Evolutionary conservation across 2,888 invertebrate species (phyloP).

Genomic region (Parthenolecanium corni): DNA sequence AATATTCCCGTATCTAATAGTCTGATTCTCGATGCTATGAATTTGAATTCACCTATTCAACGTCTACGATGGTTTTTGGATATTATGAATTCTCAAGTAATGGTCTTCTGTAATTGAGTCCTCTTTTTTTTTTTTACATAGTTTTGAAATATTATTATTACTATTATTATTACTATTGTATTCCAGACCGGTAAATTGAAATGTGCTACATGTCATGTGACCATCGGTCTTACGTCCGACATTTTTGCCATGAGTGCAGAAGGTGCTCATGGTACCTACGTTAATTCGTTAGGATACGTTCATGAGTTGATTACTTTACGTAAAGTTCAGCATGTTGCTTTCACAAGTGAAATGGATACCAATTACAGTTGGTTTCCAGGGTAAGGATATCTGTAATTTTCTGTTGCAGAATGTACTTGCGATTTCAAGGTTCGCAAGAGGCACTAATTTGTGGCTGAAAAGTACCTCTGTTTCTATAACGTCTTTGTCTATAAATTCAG

Average conservation of each 20-base stretch:
- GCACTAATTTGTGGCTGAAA: too few species aligned
- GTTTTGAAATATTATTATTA: neutral
- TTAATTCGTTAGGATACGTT: conserved; percentile 66
- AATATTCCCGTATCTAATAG: conserved; percentile 10
- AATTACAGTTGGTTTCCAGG: conserved; percentile 78
- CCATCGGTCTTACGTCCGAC: conserved; percentile 52
- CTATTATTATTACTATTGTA: conserved; percentile 32
- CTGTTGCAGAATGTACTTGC: neutral
- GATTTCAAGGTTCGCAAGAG: too few species aligned
- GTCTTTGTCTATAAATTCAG: too few species aligned
- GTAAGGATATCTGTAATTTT: conserved; percentile 43
- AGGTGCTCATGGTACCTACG: conserved; percentile 67
- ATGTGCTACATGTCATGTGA: conserved; percentile 45
- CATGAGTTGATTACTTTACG: conserved; percentile 67
- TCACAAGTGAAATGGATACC: conserved; percentile 46
- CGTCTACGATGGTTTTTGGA: conserved; percentile 15
- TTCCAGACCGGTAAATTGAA: conserved; percentile 42
- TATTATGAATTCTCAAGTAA: conserved; percentile 21
- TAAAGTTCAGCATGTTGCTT: conserved; percentile 43
- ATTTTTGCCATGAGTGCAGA: conserved; percentile 71
- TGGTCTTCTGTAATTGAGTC: too few species aligned
- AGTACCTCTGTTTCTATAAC: too few species aligned
- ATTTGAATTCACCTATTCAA: conserved; percentile 14
- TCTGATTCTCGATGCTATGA: conserved; percentile 16
- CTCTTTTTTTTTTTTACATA: neutral